These are phyloP conservation scores for Lipotes vexillifer DNA, from an alignment of 2,113 vertebrate genomes.

Conservation along the genomic window DNA sequence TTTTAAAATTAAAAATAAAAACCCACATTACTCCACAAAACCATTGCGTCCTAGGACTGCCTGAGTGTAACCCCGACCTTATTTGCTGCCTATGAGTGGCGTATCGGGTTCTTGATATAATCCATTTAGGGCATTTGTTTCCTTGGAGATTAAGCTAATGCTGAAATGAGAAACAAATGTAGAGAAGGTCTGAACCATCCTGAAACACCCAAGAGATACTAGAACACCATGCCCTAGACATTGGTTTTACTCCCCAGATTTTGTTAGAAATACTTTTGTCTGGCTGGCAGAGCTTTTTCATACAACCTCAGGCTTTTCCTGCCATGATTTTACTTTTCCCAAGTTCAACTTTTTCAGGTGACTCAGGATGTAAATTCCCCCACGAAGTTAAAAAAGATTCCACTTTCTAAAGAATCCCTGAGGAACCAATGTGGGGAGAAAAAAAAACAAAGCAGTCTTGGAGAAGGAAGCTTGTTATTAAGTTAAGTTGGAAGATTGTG, in stretches of 20 bases:
- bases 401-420: constrained; percentile 10
- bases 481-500: not conserved
- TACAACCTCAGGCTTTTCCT: not conserved
- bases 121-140: not conserved
- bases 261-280: not conserved
- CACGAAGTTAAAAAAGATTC: not conserved
- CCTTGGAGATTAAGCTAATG: not conserved
- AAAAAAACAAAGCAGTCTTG: not conserved
- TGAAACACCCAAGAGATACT: not conserved
- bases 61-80: not conserved
- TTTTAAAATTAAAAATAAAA: not conserved
- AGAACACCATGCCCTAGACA: not conserved
- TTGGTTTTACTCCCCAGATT: not conserved
- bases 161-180: not conserved
- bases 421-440: not conserved
- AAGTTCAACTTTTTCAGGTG: not conserved
- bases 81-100: not conserved
- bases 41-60: not conserved
- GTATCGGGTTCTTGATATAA: not conserved
- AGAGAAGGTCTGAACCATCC: not conserved
- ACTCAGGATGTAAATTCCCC: not conserved
- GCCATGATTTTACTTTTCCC: not conserved
- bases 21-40: not conserved
- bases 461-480: not conserved
- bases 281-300: not conserved